Evolutionary conservation across 2,113 vertebrate species (phyloP).

Genomic region (Cryptotis parvus): DNA sequence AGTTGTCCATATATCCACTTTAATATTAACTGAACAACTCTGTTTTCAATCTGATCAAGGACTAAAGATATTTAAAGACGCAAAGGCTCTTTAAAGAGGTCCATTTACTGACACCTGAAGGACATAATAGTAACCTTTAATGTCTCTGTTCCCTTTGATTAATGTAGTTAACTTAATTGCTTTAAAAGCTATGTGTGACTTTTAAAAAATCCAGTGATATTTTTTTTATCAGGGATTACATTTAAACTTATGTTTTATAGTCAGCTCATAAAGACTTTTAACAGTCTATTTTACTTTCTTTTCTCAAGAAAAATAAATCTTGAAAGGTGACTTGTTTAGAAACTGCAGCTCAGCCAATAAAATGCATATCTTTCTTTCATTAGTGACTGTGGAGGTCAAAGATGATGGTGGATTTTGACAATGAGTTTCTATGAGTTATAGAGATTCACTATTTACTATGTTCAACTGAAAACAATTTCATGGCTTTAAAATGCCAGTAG

Average conservation of each 20-base stretch:
- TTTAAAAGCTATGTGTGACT: constrained; percentile 66
- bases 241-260: constrained; percentile 77
- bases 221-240: constrained; percentile 66
- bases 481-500: constrained; percentile 71
- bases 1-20: neutral
- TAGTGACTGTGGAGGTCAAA: constrained; percentile 68
- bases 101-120: constrained; percentile 69
- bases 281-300: constrained; percentile 75
- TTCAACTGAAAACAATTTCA: constrained; percentile 64
- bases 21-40: constrained; percentile 56
- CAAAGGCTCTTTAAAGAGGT: constrained; percentile 62
- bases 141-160: constrained; percentile 72
- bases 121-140: constrained; percentile 70
- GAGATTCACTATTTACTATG: constrained; percentile 74
- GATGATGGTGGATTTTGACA: constrained; percentile 70
- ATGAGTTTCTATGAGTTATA: constrained; percentile 76
- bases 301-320: constrained; percentile 77
- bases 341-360: constrained; percentile 69
- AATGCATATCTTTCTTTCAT: constrained; percentile 74
- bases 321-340: constrained; percentile 79
- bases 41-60: constrained; percentile 65
- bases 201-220: constrained; percentile 67
- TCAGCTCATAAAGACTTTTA: constrained; percentile 70
- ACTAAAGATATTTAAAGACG: constrained; percentile 64
- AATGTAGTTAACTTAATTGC: constrained; percentile 67